Evolutionary conservation across 2,797 vertebrate genomes (phyloP).

Genomic region (Lagocephalus sceleratus): DNA sequence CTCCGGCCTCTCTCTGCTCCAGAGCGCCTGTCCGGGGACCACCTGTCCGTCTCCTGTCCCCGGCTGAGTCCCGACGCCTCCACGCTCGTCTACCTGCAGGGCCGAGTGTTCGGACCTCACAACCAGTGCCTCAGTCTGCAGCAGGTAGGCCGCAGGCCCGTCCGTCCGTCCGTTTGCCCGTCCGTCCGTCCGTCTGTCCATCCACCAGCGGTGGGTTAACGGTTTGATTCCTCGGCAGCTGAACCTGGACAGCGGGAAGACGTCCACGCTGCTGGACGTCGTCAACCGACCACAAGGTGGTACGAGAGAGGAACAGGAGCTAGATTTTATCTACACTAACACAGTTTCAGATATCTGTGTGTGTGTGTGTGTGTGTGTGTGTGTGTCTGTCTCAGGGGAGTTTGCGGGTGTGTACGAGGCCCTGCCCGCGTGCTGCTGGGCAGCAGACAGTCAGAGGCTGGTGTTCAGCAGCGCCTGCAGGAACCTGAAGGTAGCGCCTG

Average conservation of each 20-base stretch:
- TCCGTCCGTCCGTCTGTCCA: not conserved
- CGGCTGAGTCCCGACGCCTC: constrained; percentile 76
- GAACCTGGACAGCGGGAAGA: constrained; percentile 62
- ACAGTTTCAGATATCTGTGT: not conserved
- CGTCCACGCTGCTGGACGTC: constrained; percentile 69
- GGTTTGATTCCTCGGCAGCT: constrained; percentile 52
- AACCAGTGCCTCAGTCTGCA: constrained; percentile 77
- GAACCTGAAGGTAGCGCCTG: constrained; percentile 74
- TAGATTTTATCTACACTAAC: not conserved
- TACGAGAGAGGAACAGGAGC: constrained; percentile 28
- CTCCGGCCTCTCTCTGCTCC: not conserved
- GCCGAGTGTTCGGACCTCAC: constrained; percentile 79
- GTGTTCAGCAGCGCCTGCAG: constrained; percentile 78
- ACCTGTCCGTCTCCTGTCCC: constrained; percentile 72
- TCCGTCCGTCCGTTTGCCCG: not conserved
- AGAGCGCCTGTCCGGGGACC: constrained; percentile 73
- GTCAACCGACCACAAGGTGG: constrained; percentile 68
- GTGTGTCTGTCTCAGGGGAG: constrained; percentile 49
- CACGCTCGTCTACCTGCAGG: constrained; percentile 75
- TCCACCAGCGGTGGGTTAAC: not conserved
- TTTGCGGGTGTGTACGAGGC: constrained; percentile 79
- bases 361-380: not conserved
- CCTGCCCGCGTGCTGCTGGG: constrained; percentile 75
- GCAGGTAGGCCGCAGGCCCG: constrained; percentile 61
- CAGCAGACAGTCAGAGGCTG: constrained; percentile 73